A percentile compares a stretch with the other conserved stretches of the same genome.
Evolutionary conservation across 2,797 vertebrate genomes (phyloP).

Genomic region (Darevskia nairensis): DNA sequence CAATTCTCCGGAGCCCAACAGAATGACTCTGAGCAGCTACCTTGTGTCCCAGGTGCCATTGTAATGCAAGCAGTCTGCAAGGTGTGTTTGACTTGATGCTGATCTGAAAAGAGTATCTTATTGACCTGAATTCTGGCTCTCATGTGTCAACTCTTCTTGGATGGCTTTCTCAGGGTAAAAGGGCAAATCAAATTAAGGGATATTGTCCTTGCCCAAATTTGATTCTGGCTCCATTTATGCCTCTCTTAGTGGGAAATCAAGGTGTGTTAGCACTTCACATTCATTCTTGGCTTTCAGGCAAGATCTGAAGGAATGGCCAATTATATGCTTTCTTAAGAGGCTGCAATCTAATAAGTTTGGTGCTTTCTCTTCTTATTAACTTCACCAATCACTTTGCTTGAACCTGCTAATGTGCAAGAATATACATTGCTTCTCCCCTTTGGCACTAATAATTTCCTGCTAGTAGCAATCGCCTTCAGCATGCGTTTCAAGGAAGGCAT

Average conservation of each 20-base stretch:
- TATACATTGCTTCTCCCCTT: not conserved
- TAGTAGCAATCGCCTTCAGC: not conserved
- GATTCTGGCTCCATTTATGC: not conserved
- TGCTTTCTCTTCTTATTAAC: not conserved
- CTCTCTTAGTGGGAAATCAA: slow-evolving; percentile 14
- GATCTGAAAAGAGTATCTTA: not conserved
- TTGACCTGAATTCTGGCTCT: not conserved
- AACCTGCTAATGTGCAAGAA: not conserved
- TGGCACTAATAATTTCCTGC: not conserved
- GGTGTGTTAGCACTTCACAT: not conserved
- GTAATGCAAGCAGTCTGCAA: not conserved
- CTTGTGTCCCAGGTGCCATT: not conserved
- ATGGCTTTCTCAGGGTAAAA: not conserved
- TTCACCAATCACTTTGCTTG: not conserved
- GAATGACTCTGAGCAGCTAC: not conserved
- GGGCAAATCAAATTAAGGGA: slow-evolving; percentile 7
- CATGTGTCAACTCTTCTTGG: not conserved
- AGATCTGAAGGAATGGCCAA: not conserved
- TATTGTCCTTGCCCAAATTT: not conserved
- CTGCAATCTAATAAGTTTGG: not conserved
- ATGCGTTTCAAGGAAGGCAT: not conserved
- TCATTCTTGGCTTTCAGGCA: slow-evolving; percentile 13
- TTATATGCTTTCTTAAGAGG: not conserved
- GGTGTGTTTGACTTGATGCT: not conserved
- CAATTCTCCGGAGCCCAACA: too few relatives aligned